Conservation (phyloP, 2,113 vertebrate genomes). For the Xiphophorus hellerii region DNA sequence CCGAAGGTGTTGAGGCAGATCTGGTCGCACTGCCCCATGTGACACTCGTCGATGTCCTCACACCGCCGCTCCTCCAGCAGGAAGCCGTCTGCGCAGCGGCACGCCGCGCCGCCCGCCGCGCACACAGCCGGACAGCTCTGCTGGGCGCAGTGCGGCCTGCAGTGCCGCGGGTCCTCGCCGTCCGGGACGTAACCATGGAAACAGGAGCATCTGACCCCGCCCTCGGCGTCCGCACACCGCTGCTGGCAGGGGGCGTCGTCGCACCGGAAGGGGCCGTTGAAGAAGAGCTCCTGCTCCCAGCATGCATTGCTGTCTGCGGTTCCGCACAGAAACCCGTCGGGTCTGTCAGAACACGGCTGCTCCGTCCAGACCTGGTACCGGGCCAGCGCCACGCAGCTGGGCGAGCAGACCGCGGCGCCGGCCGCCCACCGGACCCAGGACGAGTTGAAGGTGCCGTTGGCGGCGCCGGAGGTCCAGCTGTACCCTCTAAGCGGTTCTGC, state of each 20-base stretch:
- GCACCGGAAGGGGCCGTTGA: constrained; percentile 35
- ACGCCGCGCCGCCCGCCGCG: background rate
- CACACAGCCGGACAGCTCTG: constrained; percentile 37
- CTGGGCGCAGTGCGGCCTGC: constrained; percentile 46
- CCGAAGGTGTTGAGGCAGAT: constrained; percentile 57
- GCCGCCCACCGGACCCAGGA: constrained; percentile 45
- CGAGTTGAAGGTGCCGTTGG: constrained; percentile 2
- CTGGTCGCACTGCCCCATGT: rapidly evolving
- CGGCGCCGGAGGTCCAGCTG: constrained; percentile 43
- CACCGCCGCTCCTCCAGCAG: background rate
- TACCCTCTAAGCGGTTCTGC: constrained; percentile 59
- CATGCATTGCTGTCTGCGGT: constrained; percentile 46
- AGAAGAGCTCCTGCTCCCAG: background rate
- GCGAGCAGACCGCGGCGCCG: constrained; percentile 43
- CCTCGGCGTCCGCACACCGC: constrained; percentile 12
- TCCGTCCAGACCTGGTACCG: constrained; percentile 49
- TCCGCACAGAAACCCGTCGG: constrained; percentile 74
- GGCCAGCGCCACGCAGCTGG: constrained; percentile 68
- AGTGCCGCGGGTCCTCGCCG: constrained; percentile 16
- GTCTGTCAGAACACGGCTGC: constrained; percentile 54
- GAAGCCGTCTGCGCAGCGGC: constrained; percentile 54
- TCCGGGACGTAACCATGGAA: constrained; percentile 22
- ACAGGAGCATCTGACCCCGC: constrained; percentile 71
- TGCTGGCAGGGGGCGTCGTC: constrained; percentile 59
- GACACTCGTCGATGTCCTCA: constrained; percentile 53